Conservation (phyloP, 2,888 invertebrate species). For the Amphimallon solstitiale region DNA sequence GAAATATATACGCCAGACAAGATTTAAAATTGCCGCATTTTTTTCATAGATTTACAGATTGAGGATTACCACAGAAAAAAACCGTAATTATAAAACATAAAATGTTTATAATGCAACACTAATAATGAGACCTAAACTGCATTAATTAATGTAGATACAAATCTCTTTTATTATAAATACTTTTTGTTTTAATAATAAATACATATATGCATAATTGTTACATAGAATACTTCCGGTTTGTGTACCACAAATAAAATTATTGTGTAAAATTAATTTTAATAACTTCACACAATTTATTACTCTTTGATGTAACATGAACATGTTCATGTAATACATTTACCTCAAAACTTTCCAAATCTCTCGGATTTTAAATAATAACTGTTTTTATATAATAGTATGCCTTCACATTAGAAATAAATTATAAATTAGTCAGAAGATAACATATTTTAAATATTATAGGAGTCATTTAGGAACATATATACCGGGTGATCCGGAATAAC, state of each 20-base stretch:
- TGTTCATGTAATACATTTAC: too few species aligned
- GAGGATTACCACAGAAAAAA: constrained; percentile 7
- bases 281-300: neutral
- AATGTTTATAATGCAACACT: constrained; percentile 8
- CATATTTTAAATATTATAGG: too few species aligned
- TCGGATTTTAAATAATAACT: too few species aligned
- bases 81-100: constrained; percentile 22
- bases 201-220: constrained; percentile 11
- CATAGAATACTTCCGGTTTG: constrained; percentile 7
- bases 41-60: neutral
- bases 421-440: too few species aligned
- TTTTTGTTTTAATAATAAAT: constrained; percentile 18
- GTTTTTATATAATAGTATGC: too few species aligned
- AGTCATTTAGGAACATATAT: too few species aligned
- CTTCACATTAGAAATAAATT: too few species aligned
- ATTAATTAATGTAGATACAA: constrained; percentile 34
- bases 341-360: too few species aligned
- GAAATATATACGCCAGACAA: constrained; percentile 26
- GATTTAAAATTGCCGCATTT: constrained; percentile 11
- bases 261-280: constrained; percentile 2
- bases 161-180: constrained; percentile 21
- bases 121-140: constrained; percentile 4
- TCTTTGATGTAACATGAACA: too few species aligned
- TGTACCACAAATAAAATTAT: constrained; percentile 11
- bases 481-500: too few species aligned